A percentile compares a stretch with the other conserved stretches of the same genome.
Conservation (phyloP, 2,113 vertebrate genomes). For the Callocephalon fimbriatum region DNA sequence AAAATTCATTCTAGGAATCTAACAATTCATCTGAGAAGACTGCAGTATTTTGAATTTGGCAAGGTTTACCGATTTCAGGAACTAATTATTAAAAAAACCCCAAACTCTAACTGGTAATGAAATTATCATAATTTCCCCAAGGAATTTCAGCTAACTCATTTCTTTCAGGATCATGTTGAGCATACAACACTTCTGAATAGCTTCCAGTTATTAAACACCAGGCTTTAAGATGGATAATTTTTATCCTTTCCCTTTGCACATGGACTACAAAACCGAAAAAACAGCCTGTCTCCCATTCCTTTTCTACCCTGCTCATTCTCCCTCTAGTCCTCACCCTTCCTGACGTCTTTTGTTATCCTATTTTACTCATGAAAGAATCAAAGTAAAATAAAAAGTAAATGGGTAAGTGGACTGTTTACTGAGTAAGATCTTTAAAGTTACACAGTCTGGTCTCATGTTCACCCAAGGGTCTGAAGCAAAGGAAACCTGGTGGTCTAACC, state of each 20-base stretch:
- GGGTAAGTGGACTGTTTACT: conserved; percentile 25
- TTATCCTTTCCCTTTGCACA: conserved; percentile 35
- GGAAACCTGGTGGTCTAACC: conserved; percentile 69
- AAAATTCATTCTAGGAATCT: not conserved
- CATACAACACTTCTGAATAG: not conserved
- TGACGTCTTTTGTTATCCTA: not conserved
- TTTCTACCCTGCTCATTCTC: not conserved
- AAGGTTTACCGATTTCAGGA: not conserved
- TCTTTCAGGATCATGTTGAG: conserved; percentile 22
- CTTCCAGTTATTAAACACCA: not conserved
- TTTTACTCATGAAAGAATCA: conserved; percentile 22
- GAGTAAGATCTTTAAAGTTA: conserved; percentile 14
- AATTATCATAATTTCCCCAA: not conserved
- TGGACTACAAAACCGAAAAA: conserved; percentile 27
- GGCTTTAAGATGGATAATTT: not conserved
- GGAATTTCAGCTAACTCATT: conserved; percentile 9
- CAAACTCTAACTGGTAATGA: not conserved
- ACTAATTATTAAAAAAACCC: not conserved
- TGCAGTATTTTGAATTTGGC: not conserved
- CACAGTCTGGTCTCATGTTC: conserved; percentile 13
- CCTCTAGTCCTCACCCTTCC: not conserved
- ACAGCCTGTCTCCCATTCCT: not conserved
- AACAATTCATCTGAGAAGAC: not conserved
- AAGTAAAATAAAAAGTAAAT: conserved; percentile 13
- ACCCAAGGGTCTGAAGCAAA: conserved; percentile 60